Base-by-base conservation (phyloP, 2,888 invertebrate genomes). In the Lysandra coridon region DNA sequence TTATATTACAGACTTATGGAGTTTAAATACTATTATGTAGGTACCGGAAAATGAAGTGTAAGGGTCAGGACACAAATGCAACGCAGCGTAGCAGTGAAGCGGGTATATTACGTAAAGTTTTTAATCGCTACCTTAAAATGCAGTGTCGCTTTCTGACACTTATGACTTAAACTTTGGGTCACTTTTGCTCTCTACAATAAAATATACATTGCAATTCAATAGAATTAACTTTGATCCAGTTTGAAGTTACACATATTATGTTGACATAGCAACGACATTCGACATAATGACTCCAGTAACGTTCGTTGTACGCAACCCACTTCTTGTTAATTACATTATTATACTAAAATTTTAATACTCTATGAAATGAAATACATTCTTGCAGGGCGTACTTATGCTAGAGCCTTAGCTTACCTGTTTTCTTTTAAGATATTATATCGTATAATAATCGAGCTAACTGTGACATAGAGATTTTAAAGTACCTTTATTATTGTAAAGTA, bases 221-320 rank as follows among this genome's bases (percentile, higher is more conserved):
- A 64, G 30, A 64, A 64, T 64, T 64, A 69, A 33, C 69, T 69
- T 69, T 69, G 69, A 69, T 69, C 12, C 14, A 33, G 69, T 69
- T 14, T 14, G 69, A 33, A 74, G 73, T 73, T 40, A 74, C 23
- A 74, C 33, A 44, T 44, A 23, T 17, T 53, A 33, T 17, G 53
- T 53, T 76, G 76, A 76, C 33, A 76, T 57, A 53, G 76, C 14
- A 57, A 76, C 76, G 30, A 76, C 76, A 76, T 23, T 30, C 30
- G 74, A 40, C 74, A 30, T 10, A 74, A 30, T 62, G 17, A 73
- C 73, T 44, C 60, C 76, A 79, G 74, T 80, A 87, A 88, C 85
- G 86, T 92, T 92, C 92, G 92, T 92, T 92, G 92, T 92, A 84
- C 84, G 84, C 82, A 92, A 92, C 92, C 92, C 91, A 91, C 91